These are phyloP conservation scores for Lordiphosa andalusiaca DNA, from an alignment of 2,888 invertebrate species.

Conservation along the genomic window DNA sequence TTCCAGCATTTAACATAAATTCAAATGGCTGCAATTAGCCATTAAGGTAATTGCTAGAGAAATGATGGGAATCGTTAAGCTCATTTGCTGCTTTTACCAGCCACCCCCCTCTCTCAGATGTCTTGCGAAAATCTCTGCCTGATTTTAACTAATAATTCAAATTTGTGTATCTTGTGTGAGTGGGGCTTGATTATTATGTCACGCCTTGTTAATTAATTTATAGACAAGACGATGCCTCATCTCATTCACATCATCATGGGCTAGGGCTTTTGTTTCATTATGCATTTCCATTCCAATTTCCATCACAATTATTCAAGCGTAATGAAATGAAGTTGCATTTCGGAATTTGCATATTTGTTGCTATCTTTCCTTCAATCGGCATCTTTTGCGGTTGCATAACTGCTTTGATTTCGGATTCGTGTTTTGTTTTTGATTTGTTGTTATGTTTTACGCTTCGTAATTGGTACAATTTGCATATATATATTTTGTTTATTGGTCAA, in stretches of 20 bases:
- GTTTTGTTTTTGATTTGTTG: constrained; percentile 29
- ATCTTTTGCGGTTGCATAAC: constrained; percentile 36
- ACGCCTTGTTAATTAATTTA: constrained; percentile 68
- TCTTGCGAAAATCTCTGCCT: not conserved
- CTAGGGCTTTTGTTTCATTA: constrained; percentile 29
- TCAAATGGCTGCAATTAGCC: constrained; percentile 33
- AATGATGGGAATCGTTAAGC: constrained; percentile 7
- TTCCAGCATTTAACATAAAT: constrained; percentile 39
- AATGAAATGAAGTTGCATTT: constrained; percentile 48
- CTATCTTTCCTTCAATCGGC: constrained; percentile 29
- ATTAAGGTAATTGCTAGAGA: constrained; percentile 39
- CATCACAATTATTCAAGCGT: constrained; percentile 54
- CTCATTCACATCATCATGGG: constrained; percentile 40
- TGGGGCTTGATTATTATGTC: constrained; percentile 54
- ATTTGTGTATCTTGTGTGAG: constrained; percentile 19
- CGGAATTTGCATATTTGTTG: constrained; percentile 44
- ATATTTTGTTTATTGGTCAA: constrained; percentile 52
- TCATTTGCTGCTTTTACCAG: constrained; percentile 8
- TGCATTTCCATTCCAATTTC: constrained; percentile 52
- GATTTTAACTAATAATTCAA: constrained; percentile 44
- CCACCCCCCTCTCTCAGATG: not conserved
- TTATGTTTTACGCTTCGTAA: constrained; percentile 39
- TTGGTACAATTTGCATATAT: constrained; percentile 53
- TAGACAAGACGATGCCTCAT: constrained; percentile 35
- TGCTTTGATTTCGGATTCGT: constrained; percentile 28